Percentiles rank a stretch among this genome's conserved stretches.
phyloP scores from a whole-genome alignment of 2,888 invertebrate species.

The Sphaerophoria taeniata region DNA sequence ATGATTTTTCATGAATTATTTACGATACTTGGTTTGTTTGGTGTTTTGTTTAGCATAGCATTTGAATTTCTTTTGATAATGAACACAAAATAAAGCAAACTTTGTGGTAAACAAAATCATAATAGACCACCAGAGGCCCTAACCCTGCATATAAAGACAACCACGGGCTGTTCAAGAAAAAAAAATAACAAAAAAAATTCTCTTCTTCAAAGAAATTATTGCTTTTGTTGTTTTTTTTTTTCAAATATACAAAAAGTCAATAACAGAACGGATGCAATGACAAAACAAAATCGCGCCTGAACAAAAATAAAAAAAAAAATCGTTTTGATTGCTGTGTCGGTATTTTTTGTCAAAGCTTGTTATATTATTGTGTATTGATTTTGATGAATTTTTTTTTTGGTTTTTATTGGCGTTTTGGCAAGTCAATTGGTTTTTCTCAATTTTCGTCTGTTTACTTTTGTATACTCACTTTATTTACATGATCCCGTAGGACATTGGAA shows the following conservation, averaged over 20 bases:
- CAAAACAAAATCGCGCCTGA: slow-evolving; percentile 1
- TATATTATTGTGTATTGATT: slow-evolving; percentile 5
- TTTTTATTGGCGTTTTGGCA: neutral
- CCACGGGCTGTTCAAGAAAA: neutral
- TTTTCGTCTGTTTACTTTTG: slow-evolving; percentile 21
- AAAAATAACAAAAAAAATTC: neutral
- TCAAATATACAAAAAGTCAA: slow-evolving; percentile 8
- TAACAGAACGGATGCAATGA: neutral
- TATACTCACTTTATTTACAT: slow-evolving; percentile 89
- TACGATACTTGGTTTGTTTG: slow-evolving; percentile 41
- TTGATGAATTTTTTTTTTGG: neutral
- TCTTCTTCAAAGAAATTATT: neutral
- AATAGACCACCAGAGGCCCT: slow-evolving; percentile 28
- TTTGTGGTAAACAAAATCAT: slow-evolving; percentile 4
- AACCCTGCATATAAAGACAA: neutral
- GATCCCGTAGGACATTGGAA: slow-evolving; percentile 91
- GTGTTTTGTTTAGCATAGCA: slow-evolving; percentile 63
- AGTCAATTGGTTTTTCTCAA: slow-evolving; percentile 1
- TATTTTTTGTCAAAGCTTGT: neutral
- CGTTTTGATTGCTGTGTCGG: neutral
- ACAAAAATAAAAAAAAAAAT: neutral
- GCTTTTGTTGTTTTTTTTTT: neutral
- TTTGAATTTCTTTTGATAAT: slow-evolving; percentile 68
- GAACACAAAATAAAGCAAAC: slow-evolving; percentile 1
- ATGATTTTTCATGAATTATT: slow-evolving; percentile 68